A percentile compares a stretch with the other conserved stretches of the same genome.
Conservation (phyloP, 2,888 invertebrate species). For the Drosophila helvetica region DNA sequence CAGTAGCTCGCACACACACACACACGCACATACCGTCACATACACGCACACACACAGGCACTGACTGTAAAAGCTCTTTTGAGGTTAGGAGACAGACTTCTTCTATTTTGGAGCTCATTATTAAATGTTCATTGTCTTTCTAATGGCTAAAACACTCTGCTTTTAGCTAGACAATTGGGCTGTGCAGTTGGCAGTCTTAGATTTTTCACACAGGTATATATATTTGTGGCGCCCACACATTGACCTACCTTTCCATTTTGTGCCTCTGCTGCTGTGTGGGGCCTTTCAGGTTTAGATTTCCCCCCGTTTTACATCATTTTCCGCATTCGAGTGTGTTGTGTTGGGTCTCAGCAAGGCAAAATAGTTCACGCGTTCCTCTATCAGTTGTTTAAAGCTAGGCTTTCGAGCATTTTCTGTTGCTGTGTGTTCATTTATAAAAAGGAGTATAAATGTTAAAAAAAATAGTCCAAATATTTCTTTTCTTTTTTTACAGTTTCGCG, state of each 20-base stretch:
- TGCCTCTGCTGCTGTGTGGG: conserved; percentile 66
- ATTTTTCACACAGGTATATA: conserved; percentile 49
- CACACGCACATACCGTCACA: conserved; percentile 47
- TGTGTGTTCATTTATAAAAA: conserved; percentile 76
- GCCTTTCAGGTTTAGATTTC: conserved; percentile 66
- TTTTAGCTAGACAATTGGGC: conserved; percentile 5
- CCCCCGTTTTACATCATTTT: conserved; percentile 69
- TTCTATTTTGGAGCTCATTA: conserved; percentile 39
- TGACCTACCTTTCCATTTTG: conserved; percentile 84
- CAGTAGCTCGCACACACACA: conserved; percentile 60
- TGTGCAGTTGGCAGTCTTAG: conserved; percentile 40
- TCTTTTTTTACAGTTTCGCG: conserved; percentile 64
- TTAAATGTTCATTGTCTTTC: conserved; percentile 70
- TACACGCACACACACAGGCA: conserved; percentile 27
- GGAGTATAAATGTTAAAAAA: conserved; percentile 61
- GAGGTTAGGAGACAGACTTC: conserved; percentile 74
- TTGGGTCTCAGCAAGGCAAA: conserved; percentile 50
- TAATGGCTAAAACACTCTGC: conserved; percentile 53
- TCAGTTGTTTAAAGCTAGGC: conserved; percentile 46
- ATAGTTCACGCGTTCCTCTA: conserved; percentile 48
- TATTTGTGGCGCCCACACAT: conserved; percentile 70
- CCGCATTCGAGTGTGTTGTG: conserved; percentile 57
- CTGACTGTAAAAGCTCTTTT: conserved; percentile 65
- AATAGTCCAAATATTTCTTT: conserved; percentile 73
- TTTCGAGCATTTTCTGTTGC: conserved; percentile 66